Base-by-base conservation (phyloP, 2,113 vertebrate genomes). In the Heterocephalus glaber region DNA sequence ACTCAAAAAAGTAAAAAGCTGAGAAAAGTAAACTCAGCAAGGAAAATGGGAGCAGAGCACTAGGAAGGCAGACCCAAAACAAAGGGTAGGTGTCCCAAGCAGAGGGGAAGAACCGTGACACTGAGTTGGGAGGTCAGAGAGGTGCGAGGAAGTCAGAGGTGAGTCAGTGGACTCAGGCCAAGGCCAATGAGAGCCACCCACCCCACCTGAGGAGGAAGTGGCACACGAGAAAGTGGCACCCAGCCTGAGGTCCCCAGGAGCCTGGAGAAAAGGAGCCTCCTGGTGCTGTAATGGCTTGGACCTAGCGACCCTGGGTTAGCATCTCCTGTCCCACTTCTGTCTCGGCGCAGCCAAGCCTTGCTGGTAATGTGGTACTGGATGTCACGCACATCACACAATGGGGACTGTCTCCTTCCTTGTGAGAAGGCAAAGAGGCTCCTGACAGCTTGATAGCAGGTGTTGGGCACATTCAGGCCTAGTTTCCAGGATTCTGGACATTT, bases 31-130 rank as follows among this genome's bases (percentile, higher is more conserved):
- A 56, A 49, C 82, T 13, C 28, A 77, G 28, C 16, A 20, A 58
- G 54, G 22, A 52, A 28, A 22, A 70, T 5, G 12, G 1, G 44
- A n/a, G 20, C 26, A 2, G 4, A 24, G 47, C 41, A 0, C 4
- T 0, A 0, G 16, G 52, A 89, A 11, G 19, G 9, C 19, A 7
- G 7, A 58, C 14, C 14, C 26, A 10, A 28, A 38, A 65, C 41
- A 12, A 33, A 26, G 49, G 47, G 66, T 24, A 22, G 41, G 41
- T 5, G 87, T 0, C 10, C 14, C 22, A 30, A 20, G 13, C 58
- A 2, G 0, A 13, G 4, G 14, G 28, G 66, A n/a, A 4, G 20
- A 24, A 56, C 26, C 2, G 26, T 10, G n/a, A 63, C 41, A 8
- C 44, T 52, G 61, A 14, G 26, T 7, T 20, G 2, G 33, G 30